Evolutionary conservation across 2,888 invertebrate species (phyloP), one percentile per base, ranked within the genome.

Genomic region (Atethmia centrago): DNA sequence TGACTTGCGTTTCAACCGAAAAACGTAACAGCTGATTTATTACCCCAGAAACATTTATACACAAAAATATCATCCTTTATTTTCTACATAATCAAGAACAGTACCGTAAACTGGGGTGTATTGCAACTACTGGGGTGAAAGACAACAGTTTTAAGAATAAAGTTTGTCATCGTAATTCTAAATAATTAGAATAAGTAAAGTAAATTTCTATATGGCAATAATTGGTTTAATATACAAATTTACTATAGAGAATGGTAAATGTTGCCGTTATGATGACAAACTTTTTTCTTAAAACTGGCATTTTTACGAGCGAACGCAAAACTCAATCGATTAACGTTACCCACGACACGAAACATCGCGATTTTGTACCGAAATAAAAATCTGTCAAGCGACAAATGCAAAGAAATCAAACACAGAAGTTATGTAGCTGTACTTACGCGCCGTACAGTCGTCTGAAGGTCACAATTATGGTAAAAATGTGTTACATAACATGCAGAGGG

Each of bases 401-500:
- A 87, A 72, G 82, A 77, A 82, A 87, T 87, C 77, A 82, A 85
- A 82, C 76, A 80, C 64, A 59, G 61, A 74, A 74, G 25, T 82
- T 82, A 84, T 82, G 71, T 77, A 72, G 67, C 69, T 14, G 63
- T 86, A 81, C 80, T 72, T 79, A 78, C 68, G 74, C 64, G 81
- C 79, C 76, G 59, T 71, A 78, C 73, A 40, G 82, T 74, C 65
- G 83, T 74, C 79, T 85, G 85, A 91, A 91, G 90, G 91, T 89
- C 87, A 84, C 78, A 74, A 73, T 83, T 86, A 86, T 88, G 79
- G 83, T 84, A 89, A 88, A 85, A 85, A 82, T 80, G 59, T 85
- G 87, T 91, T 91, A 90, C 85, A 87, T 91, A 91, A 91, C 80
- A 74, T 73, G 68, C 69, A 65, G 76, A 81, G 71, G 81, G 82